Conservation (phyloP, 2,888 invertebrate genomes). For the Tenthredo notha region DNA sequence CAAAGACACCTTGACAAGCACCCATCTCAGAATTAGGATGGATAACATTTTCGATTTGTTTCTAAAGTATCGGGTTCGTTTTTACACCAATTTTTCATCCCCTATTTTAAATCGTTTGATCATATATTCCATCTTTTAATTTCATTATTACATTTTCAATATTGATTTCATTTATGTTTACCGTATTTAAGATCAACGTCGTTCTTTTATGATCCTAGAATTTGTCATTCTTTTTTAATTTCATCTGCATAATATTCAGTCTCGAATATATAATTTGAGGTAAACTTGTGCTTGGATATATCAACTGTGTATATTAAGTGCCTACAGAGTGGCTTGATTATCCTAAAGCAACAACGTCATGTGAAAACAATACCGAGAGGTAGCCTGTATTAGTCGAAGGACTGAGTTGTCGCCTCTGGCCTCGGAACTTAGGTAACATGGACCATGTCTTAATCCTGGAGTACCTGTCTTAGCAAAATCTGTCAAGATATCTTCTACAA, state of each 20-base stretch:
- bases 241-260: neutral
- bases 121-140: neutral
- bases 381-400: constrained; percentile 66
- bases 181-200: no score
- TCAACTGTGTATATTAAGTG: neutral
- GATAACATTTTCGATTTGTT: constrained; percentile 23
- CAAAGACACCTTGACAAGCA: constrained; percentile 58
- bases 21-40: constrained; percentile 12
- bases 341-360: constrained; percentile 73
- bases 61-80: neutral
- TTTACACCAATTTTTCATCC: neutral
- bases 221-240: neutral
- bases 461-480: constrained; percentile 69
- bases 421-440: constrained; percentile 65
- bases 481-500: constrained; percentile 61
- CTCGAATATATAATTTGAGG: neutral
- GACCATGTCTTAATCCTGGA: constrained; percentile 71
- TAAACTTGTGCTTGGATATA: neutral
- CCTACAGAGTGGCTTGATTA: constrained; percentile 65
- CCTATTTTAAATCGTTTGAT: neutral
- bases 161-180: neutral
- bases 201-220: neutral
- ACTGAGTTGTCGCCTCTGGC: constrained; percentile 66
- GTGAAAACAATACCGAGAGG: constrained; percentile 71
- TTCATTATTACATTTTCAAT: neutral